Conservation (phyloP, 2,113 vertebrate genomes). For the Centrocercus urophasianus region DNA sequence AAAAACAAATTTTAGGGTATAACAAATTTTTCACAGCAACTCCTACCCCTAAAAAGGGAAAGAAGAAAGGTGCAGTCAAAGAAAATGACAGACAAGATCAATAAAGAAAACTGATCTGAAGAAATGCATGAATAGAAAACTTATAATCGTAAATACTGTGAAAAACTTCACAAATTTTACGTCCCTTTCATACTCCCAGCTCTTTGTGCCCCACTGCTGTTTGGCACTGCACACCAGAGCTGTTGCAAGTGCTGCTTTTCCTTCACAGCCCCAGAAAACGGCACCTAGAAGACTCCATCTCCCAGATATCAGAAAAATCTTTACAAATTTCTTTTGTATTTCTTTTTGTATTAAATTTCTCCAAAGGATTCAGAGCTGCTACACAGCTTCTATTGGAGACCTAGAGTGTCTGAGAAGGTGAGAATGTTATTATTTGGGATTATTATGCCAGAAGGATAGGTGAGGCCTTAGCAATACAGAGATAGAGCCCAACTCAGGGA, state of each 20-base stretch:
- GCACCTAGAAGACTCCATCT: background rate
- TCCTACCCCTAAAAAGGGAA: background rate
- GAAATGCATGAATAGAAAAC: background rate
- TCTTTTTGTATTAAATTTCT: background rate
- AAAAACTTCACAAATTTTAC: background rate
- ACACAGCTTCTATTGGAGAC: background rate
- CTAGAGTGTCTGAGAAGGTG: background rate
- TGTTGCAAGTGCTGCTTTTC: background rate
- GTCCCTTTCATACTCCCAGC: background rate
- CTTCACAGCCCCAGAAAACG: background rate
- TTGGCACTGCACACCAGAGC: background rate
- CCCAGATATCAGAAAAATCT: background rate
- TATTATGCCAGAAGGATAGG: background rate
- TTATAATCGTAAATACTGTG: background rate
- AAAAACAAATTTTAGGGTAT: background rate
- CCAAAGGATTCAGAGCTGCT: background rate
- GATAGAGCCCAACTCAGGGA: background rate
- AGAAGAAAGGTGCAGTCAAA: background rate
- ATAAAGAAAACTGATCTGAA: background rate
- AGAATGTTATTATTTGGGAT: background rate
- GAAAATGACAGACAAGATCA: background rate
- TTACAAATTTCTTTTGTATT: background rate
- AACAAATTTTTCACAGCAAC: background rate
- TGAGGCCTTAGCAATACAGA: background rate
- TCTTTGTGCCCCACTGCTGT: background rate